These are phyloP conservation scores for Nasonia giraulti DNA, from an alignment of 1,140 invertebrate genomes.

Conservation along the genomic window DNA sequence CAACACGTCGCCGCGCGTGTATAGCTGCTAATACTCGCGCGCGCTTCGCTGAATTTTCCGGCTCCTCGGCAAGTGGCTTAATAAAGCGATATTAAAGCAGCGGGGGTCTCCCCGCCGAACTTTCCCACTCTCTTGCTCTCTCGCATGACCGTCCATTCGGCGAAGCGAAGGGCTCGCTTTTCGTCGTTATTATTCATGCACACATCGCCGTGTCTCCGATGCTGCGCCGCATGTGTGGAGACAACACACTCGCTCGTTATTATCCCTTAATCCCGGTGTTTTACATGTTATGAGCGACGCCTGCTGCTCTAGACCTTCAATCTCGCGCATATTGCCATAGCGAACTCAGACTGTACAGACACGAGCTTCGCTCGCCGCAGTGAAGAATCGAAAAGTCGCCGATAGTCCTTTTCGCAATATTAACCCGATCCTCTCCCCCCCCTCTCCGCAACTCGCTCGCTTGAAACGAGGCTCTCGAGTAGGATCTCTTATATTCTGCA, in stretches of 20 bases:
- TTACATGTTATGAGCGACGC: constrained; percentile 69
- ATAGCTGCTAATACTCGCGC: background rate
- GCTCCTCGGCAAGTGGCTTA: constrained; percentile 65
- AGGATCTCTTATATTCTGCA: constrained; percentile 34
- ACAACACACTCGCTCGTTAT: constrained; percentile 59
- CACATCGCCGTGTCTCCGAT: background rate
- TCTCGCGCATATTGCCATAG: constrained; percentile 51
- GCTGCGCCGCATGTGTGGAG: constrained; percentile 54
- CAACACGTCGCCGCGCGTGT: background rate
- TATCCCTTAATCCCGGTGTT: constrained; percentile 69
- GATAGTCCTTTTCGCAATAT: background rate
- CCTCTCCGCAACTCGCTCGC: constrained; percentile 56
- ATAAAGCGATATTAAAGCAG: constrained; percentile 72
- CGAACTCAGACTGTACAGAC: too few species aligned
- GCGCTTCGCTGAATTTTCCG: constrained; percentile 37
- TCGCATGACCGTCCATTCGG: background rate
- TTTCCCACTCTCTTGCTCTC: constrained; percentile 10
- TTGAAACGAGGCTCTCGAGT: constrained; percentile 72
- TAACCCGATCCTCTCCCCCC: background rate
- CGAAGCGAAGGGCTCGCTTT: constrained; percentile 15
- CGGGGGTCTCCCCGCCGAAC: constrained; percentile 58
- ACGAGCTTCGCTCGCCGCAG: background rate
- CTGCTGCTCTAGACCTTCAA: constrained; percentile 65
- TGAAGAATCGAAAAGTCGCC: background rate
- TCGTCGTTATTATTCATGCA: constrained; percentile 31